These are phyloP conservation scores for Otis tarda DNA, from an alignment of 2,113 vertebrate genomes.

Conservation along the genomic window DNA sequence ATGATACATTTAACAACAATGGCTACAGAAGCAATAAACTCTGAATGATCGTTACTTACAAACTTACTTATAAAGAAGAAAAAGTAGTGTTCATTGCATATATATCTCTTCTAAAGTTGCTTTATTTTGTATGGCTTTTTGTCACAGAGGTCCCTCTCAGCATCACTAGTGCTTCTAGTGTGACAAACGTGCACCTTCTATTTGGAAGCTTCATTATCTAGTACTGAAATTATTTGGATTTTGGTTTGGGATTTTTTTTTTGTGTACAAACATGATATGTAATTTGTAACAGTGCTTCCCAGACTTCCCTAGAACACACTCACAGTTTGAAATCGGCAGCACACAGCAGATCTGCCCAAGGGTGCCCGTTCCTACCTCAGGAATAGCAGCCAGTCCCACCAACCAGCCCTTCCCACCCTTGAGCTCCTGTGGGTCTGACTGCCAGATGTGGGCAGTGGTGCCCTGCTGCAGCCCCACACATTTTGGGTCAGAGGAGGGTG, in stretches of 20 bases:
- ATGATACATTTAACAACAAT: neutral
- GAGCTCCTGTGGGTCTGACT: neutral
- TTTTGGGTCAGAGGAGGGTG: neutral
- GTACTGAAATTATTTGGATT: neutral
- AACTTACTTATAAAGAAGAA: neutral
- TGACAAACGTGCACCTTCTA: neutral
- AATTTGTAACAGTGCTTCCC: neutral
- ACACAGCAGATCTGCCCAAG: neutral
- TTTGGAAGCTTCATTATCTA: neutral
- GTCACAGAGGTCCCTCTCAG: neutral
- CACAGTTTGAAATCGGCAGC: neutral
- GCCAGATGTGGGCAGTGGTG: neutral
- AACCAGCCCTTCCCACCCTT: neutral
- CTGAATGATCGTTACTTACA: neutral
- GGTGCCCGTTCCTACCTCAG: neutral
- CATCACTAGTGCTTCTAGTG: neutral
- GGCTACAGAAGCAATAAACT: neutral
- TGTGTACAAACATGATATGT: neutral
- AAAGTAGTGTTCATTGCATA: neutral
- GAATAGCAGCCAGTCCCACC: neutral
- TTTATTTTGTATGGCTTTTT: neutral
- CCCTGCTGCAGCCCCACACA: neutral
- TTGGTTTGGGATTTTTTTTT: rapidly evolving
- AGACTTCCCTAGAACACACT: neutral
- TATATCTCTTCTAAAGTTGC: neutral